Conservation (phyloP, 2,113 vertebrate species). For the Barbus barbus region DNA sequence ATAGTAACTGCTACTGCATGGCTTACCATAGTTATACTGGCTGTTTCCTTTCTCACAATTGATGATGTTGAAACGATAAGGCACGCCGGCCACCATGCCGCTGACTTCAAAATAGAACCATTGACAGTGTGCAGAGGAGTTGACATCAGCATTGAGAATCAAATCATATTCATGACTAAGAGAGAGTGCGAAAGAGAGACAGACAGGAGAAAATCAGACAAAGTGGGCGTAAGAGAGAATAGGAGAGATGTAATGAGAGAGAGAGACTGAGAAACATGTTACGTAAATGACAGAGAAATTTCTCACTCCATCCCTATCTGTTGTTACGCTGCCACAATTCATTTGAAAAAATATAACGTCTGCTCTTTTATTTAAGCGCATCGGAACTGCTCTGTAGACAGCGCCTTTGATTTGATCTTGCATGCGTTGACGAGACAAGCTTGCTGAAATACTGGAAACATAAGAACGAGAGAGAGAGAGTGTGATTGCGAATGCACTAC, state of each 20-base stretch:
- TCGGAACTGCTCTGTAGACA: slow-evolving; percentile 14
- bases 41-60: slow-evolving; percentile 96
- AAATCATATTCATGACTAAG: slow-evolving; percentile 90
- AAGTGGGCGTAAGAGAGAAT: not conserved
- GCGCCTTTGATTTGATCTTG: slow-evolving; percentile 38
- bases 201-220: not conserved
- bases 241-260: not conserved
- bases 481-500: slow-evolving; percentile 30
- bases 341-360: slow-evolving; percentile 13
- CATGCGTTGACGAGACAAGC: slow-evolving; percentile 19
- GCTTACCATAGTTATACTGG: slow-evolving; percentile 93
- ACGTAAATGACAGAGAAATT: slow-evolving; percentile 8
- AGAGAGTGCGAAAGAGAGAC: not conserved
- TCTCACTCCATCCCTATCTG: slow-evolving; percentile 34
- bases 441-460: slow-evolving; percentile 28
- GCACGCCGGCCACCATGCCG: slow-evolving; percentile 73
- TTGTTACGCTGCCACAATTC: not conserved
- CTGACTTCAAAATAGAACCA: slow-evolving; percentile 95
- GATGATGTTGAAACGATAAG: slow-evolving; percentile 92
- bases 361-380: slow-evolving; percentile 17
- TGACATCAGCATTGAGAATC: slow-evolving; percentile 85
- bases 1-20: not conserved
- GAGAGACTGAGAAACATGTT: not conserved
- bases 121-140: slow-evolving; percentile 81
- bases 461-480: not conserved